These are phyloP conservation scores for Lutra lutra DNA, from an alignment of 2,797 vertebrate species.

Conservation along the genomic window DNA sequence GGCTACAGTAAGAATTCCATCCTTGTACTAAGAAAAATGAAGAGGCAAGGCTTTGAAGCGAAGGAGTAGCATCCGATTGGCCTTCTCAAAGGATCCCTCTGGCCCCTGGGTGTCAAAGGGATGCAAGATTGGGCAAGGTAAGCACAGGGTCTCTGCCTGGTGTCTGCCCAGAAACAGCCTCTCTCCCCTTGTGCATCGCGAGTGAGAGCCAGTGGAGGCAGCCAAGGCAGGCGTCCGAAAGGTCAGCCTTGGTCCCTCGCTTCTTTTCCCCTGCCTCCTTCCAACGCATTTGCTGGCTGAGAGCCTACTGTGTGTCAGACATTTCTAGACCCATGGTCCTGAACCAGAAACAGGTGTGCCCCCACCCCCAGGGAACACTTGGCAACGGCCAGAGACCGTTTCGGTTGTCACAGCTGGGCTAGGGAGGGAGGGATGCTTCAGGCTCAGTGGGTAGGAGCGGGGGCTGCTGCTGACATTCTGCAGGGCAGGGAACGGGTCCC, in stretches of 20 bases:
- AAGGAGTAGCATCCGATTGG: neutral
- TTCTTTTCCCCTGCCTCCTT: neutral
- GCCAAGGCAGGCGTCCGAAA: fast-evolving
- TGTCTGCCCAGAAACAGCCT: neutral
- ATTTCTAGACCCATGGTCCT: neutral
- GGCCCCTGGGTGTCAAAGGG: neutral
- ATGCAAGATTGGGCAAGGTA: neutral
- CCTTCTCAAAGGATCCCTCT: neutral
- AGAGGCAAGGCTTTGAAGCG: neutral
- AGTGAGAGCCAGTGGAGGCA: neutral
- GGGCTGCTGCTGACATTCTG: fast-evolving
- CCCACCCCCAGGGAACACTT: neutral
- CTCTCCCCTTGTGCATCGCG: fast-evolving
- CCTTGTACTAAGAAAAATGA: neutral
- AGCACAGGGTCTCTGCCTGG: neutral
- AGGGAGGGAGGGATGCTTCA: neutral
- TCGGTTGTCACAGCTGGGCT: neutral
- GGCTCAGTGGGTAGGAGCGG: neutral
- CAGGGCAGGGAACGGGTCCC: fast-evolving
- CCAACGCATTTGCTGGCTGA: neutral
- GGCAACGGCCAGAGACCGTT: neutral
- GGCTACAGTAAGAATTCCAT: neutral
- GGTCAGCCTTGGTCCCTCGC: fast-evolving
- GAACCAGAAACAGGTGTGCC: neutral
- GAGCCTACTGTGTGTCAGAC: neutral